A percentile compares a stretch with the other conserved stretches of the same genome.
Evolutionary conservation across 2,797 vertebrate species (phyloP).

Genomic region (Neosilurus mollespiculum): DNA sequence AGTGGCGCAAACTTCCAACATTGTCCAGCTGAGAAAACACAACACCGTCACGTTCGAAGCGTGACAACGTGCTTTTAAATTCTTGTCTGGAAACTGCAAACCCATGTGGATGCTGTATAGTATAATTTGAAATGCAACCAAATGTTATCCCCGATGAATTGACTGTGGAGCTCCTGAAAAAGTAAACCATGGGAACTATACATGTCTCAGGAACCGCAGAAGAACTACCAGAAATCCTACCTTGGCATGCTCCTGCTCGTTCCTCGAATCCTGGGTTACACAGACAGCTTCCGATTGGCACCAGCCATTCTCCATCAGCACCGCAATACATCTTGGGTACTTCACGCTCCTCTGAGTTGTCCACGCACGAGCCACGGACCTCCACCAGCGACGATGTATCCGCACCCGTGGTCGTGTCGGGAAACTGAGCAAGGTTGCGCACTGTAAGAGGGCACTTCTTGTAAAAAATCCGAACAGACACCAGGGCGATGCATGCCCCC

Average conservation of each 20-base stretch:
- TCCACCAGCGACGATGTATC: conserved; percentile 97
- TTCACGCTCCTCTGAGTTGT: conserved; percentile 94
- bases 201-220: neutral
- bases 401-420: conserved; percentile 93
- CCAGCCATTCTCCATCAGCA: conserved; percentile 97
- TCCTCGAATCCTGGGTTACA: conserved; percentile 93
- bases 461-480: conserved; percentile 94
- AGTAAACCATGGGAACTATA: neutral
- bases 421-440: conserved; percentile 94
- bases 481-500: conserved; percentile 94
- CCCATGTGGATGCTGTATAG: neutral
- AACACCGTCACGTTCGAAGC: conserved; percentile 18
- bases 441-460: conserved; percentile 95
- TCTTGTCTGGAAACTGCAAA: conserved; percentile 22
- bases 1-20: conserved; percentile 32
- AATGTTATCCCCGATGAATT: neutral
- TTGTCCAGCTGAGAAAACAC: conserved; percentile 25
- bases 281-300: conserved; percentile 95
- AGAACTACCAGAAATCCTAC: conserved; percentile 68
- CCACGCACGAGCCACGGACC: conserved; percentile 96
- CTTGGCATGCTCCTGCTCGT: conserved; percentile 86
- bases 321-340: conserved; percentile 99
- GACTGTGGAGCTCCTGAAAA: neutral
- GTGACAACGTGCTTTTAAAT: conserved; percentile 28
- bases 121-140: conserved; percentile 6